phyloP scores from a whole-genome alignment of 1,140 invertebrate species.

The Belonocnema kinseyi region DNA sequence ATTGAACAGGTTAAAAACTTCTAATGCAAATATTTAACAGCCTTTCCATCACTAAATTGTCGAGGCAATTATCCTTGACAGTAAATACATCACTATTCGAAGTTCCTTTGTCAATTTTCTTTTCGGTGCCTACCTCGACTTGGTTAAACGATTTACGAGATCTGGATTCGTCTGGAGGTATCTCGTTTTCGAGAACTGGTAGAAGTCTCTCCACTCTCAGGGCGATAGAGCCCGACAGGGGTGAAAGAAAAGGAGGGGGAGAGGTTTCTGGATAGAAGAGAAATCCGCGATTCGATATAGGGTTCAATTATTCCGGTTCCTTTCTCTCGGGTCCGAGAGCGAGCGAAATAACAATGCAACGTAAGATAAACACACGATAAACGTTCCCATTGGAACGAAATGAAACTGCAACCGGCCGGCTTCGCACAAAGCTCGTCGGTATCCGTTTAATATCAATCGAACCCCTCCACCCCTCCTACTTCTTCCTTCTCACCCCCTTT shows the following conservation, averaged over 20 bases:
- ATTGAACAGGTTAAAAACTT: too few relatives aligned
- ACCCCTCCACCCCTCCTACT: slow-evolving; percentile 33
- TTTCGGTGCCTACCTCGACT: background rate
- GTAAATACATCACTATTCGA: slow-evolving; percentile 24
- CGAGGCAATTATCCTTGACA: slow-evolving; percentile 18
- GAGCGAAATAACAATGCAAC: slow-evolving; percentile 66
- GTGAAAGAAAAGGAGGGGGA: slow-evolving; percentile 34
- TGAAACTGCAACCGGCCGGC: slow-evolving; percentile 57
- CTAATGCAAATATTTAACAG: background rate
- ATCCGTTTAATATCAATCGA: slow-evolving; percentile 59
- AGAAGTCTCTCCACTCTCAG: slow-evolving; percentile 11
- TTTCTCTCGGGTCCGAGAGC: slow-evolving; percentile 51
- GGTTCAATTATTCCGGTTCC: slow-evolving; percentile 65
- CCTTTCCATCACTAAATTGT: background rate
- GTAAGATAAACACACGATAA: slow-evolving; percentile 67
- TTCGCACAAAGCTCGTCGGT: slow-evolving; percentile 56
- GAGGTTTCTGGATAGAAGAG: slow-evolving; percentile 32
- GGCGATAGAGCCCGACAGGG: slow-evolving; percentile 27
- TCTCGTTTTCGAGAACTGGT: slow-evolving; percentile 26
- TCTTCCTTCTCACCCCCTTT: slow-evolving; percentile 22
- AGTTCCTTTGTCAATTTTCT: slow-evolving; percentile 18
- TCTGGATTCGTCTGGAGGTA: slow-evolving; percentile 27
- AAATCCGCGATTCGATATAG: slow-evolving; percentile 58
- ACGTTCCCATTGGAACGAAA: slow-evolving; percentile 59
- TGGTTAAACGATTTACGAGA: slow-evolving; percentile 29